Evolutionary conservation across 2,797 vertebrate species (phyloP).

Genomic region (Silurus aristotelis): DNA sequence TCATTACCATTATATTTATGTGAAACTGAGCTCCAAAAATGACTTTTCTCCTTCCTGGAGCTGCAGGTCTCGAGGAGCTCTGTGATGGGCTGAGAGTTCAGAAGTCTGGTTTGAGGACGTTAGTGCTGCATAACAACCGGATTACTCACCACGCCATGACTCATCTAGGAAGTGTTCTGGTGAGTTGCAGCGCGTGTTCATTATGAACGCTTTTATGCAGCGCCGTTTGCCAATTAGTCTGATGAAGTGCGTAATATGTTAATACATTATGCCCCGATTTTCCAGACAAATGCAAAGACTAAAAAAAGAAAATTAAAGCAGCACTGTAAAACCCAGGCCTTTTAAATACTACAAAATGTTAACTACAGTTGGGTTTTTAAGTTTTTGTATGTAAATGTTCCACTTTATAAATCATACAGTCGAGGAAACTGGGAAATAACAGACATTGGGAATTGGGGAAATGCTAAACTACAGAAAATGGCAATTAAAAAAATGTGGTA

Average conservation of each 20-base stretch:
- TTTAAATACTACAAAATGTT: background rate
- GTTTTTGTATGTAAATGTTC: background rate
- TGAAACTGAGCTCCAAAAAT: background rate
- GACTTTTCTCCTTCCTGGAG: constrained; percentile 19
- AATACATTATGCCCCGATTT: constrained; percentile 37
- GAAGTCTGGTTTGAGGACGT: constrained; percentile 66
- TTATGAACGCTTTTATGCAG: constrained; percentile 34
- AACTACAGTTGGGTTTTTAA: background rate
- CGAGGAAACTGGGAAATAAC: background rate
- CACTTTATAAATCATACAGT: background rate
- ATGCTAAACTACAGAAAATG: background rate
- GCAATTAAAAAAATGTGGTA: background rate
- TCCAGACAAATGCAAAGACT: constrained; percentile 36
- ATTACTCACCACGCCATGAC: constrained; percentile 71
- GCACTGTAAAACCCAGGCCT: background rate
- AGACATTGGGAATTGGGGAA: background rate
- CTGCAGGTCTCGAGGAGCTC: constrained; percentile 75
- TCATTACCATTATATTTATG: background rate
- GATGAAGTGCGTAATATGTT: constrained; percentile 32
- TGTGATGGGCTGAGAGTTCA: constrained; percentile 72
- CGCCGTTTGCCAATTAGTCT: constrained; percentile 34
- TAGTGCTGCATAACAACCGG: constrained; percentile 74
- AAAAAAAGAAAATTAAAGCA: constrained; percentile 2
- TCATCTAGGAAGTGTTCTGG: constrained; percentile 72
- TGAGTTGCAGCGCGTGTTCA: constrained; percentile 56